Evolutionary conservation across 2,113 vertebrate species (phyloP), one percentile per base, ranked within the genome.

Genomic region (Oncorhynchus clarkii): DNA sequence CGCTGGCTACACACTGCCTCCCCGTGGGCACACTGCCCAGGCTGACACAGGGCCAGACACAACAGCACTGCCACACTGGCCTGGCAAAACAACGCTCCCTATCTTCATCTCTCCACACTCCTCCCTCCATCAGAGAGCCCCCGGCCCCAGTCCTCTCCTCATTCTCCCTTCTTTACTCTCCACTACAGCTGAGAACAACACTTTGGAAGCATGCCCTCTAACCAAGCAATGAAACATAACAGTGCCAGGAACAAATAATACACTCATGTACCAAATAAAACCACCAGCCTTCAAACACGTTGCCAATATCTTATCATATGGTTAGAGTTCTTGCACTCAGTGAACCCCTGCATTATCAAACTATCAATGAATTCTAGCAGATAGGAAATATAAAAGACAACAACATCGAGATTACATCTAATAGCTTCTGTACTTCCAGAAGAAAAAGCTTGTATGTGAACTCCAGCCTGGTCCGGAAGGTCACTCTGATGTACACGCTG

Each of bases 131-230:
- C 83, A 80, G 81, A 81, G 80, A n/a, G 88, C 87, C 89, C 71
- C 80, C 72, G 71, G 87, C 77, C 78, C 80, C 80, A 84, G 80
- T 80, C 76, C 76, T 67, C 82, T 77, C 73, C 22, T 72, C 5
- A 31, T 14, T 31, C 22, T 34, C 2, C n/a, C 2, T 27, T 80
- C 85, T 90, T 87, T 84, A 89, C 87, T 83, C 89, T 83, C 82
- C 90, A 87, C 79, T 82, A 81, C 87, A 89, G 89, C 84, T 89
- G 86, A 88, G 89, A 88, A 88, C 86, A 86, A 87, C 86, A 83
- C 86, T 90, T 87, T 88, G 85, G 89, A 91, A 89, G 78, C 70
- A 89, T 89, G 90, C 89, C 89, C 89, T 91, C 83, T 81, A 91
- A 89, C 87, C 90, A 88, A 72, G 82, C 72, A 67, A 73, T 75